Conservation (phyloP, 2,797 vertebrate species). For the Oreochromis mossambicus region DNA sequence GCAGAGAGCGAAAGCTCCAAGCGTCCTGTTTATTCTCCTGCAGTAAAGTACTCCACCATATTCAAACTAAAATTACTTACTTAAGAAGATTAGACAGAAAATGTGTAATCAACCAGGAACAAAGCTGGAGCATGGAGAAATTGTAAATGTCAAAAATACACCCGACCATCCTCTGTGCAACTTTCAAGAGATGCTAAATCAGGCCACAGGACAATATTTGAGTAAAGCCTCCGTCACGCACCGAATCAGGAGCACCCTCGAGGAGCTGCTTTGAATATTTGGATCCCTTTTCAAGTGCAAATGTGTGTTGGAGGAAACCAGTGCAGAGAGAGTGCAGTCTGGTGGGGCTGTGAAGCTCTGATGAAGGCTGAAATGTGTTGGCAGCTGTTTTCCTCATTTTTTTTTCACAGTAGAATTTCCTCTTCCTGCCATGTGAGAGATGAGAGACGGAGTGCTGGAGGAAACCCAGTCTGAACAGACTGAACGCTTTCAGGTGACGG, state of each 20-base stretch:
- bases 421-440: neutral
- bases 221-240: slow-evolving; percentile 6
- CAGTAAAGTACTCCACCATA: neutral
- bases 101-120: neutral
- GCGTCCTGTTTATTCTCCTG: neutral
- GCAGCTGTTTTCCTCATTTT: slow-evolving; percentile 15
- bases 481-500: neutral
- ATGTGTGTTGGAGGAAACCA: neutral
- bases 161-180: neutral
- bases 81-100: neutral
- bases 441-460: neutral
- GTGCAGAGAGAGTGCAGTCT: neutral
- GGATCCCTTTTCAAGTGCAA: slow-evolving; percentile 27
- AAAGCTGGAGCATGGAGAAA: neutral
- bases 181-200: neutral
- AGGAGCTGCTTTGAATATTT: slow-evolving; percentile 8
- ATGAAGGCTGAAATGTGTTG: slow-evolving; percentile 14
- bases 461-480: neutral
- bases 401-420: neutral
- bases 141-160: neutral
- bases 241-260: neutral
- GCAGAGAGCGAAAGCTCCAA: neutral
- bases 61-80: neutral
- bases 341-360: neutral
- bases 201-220: slow-evolving; percentile 17